Conservation (phyloP, 2,888 invertebrate genomes). For the Lamellibrachia columna region DNA sequence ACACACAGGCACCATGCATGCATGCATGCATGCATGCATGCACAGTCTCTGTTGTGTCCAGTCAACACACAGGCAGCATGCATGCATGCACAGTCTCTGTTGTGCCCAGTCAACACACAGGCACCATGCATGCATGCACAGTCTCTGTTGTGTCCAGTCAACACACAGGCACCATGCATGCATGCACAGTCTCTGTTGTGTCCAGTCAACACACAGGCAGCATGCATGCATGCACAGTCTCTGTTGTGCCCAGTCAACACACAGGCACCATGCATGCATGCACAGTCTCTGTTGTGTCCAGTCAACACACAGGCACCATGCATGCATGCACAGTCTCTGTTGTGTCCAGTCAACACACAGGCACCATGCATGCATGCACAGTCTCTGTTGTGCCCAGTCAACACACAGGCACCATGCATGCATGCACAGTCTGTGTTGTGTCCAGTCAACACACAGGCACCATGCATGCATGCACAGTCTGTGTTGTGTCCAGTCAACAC, state of each 20-base stretch:
- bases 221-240: neutral
- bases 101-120: no score
- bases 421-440: neutral
- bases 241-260: neutral
- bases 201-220: neutral
- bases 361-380: neutral
- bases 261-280: neutral
- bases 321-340: neutral
- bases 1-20: neutral
- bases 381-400: neutral
- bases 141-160: no score
- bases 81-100: neutral
- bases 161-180: no score
- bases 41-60: neutral
- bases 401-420: neutral
- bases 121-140: no score
- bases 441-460: neutral
- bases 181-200: neutral
- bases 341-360: neutral
- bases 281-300: neutral
- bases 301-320: no score
- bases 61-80: neutral
- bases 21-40: no score
- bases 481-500: neutral
- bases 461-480: neutral